These are phyloP conservation scores for Chloropsis cyanopogon DNA, from an alignment of 2,113 vertebrate species.

Conservation along the genomic window DNA sequence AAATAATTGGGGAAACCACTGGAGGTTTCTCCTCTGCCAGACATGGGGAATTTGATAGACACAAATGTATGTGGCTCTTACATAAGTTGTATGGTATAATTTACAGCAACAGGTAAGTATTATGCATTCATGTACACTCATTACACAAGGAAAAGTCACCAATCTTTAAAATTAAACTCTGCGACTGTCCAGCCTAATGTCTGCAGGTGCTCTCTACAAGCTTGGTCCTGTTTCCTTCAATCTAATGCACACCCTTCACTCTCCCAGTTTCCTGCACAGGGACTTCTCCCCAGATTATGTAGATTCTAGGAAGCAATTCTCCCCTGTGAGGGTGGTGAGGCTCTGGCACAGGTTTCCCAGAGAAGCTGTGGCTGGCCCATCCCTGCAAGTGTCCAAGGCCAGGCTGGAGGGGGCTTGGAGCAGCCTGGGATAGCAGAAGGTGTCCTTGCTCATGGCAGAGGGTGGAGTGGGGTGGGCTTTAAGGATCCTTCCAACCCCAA, in stretches of 20 bases:
- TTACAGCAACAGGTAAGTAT: background rate
- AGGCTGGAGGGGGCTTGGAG: background rate
- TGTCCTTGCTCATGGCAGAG: background rate
- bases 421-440: background rate
- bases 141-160: background rate
- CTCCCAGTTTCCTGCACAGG: background rate
- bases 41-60: background rate
- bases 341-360: fast-evolving
- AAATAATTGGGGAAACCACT: background rate
- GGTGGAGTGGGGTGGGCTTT: background rate
- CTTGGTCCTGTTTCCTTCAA: background rate
- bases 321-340: background rate
- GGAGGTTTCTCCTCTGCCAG: background rate
- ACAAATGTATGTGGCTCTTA: background rate
- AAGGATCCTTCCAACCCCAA: background rate
- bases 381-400: background rate
- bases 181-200: background rate
- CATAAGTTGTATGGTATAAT: background rate
- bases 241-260: background rate
- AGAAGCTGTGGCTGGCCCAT: background rate
- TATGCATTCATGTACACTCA: background rate
- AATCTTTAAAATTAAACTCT: background rate
- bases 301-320: background rate
- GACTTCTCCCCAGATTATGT: background rate
- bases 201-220: background rate